Evolutionary conservation across 1,140 invertebrate species (phyloP), one percentile per base, ranked within the genome.

Genomic region (Dendroctonus ponderosae): DNA sequence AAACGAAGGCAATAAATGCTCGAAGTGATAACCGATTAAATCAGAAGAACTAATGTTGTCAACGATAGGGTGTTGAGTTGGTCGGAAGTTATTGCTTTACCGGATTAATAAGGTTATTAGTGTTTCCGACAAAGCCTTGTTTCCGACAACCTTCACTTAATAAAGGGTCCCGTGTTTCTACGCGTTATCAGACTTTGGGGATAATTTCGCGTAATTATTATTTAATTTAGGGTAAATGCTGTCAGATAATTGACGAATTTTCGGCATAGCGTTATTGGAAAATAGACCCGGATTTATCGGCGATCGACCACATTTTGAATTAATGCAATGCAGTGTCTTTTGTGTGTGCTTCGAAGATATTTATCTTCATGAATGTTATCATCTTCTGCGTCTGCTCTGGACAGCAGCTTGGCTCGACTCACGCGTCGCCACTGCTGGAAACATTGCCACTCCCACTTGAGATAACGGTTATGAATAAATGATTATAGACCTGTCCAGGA

Each of bases 31-130:
- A 64, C 12, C 58, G 57, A 70, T 70, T 64, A 66, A 59, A 59
- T 59, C 62, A 61, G 53, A 70, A 66, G 59, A 65, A 70, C 51
- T 54, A 62, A 51, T 41, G 15, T 61, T 61, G 46, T 61, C 58
- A 61, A 49, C 58, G 63, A 49, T 62, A 66, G 68, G 68, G 69
- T 61, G 70, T 62, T 66, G 54, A 67, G 65, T 67, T 70, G 60
- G 60, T 59, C 61, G 69, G 65, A 70, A 70, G 66, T 67, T 62
- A 70, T 67, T 70, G 66, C 60, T 63, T 70, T 67, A 67, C 49
- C 53, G 57, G 64, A 70, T 67, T 70, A 70, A 70, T 70, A 60
- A 65, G 69, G 62, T 70, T 70, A 70, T 64, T 66, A 67, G 54
- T 63, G 61, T 70, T 67, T 70, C 61, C 69, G 54, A 67, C 65